Percentiles rank a stretch among this genome's conserved stretches.
These are phyloP conservation scores for Linepithema humile DNA, from an alignment of 1,140 invertebrate species.

Conservation along the genomic window DNA sequence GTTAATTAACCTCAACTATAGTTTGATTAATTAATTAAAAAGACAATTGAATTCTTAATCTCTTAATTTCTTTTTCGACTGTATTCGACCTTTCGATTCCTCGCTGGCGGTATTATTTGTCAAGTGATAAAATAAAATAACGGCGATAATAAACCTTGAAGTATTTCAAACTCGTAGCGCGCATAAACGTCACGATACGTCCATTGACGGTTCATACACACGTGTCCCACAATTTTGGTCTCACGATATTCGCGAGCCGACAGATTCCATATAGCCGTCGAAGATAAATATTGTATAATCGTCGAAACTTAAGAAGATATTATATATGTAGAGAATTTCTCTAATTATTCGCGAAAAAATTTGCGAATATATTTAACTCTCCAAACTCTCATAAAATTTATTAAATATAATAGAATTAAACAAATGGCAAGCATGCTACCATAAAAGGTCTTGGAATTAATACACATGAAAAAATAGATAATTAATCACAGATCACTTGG, in stretches of 20 bases:
- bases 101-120: background rate
- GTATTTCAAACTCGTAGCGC: background rate
- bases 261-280: background rate
- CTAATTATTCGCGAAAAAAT: background rate
- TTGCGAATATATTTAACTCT: background rate
- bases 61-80: background rate
- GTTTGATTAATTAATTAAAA: background rate
- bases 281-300: background rate
- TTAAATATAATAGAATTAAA: background rate
- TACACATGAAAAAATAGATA: background rate
- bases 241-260: background rate
- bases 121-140: background rate
- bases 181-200: background rate
- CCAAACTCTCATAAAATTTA: background rate
- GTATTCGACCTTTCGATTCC: background rate
- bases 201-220: background rate
- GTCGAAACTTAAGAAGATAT: background rate
- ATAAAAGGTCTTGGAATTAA: background rate
- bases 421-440: background rate
- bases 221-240: conserved; percentile 28
- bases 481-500: background rate
- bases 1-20: background rate
- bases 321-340: background rate
- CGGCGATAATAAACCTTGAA: background rate
- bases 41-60: background rate